Evolutionary conservation across 2,888 invertebrate species (phyloP).

Genomic region (Drosophila buzzatii): DNA sequence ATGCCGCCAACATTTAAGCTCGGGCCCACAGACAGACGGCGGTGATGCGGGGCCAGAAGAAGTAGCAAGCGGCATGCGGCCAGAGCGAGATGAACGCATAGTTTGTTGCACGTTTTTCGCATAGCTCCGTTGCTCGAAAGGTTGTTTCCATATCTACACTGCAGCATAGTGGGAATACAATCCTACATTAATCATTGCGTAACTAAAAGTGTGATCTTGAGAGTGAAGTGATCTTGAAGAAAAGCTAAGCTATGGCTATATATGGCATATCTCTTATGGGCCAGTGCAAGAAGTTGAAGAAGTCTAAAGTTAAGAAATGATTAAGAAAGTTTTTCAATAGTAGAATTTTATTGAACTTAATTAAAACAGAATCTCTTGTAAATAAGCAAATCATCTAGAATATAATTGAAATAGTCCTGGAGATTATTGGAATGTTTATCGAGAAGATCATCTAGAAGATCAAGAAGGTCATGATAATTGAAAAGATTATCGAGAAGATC

Average conservation of each 20-base stretch:
- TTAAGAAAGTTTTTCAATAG: too few species aligned
- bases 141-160: slow-evolving; percentile 17
- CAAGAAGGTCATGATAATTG: not conserved
- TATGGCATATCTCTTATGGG: too few species aligned
- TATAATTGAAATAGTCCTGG: too few species aligned
- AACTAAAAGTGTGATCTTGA: not conserved
- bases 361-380: too few species aligned
- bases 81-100: slow-evolving; percentile 66
- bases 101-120: slow-evolving; percentile 74
- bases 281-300: too few species aligned
- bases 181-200: slow-evolving; percentile 1
- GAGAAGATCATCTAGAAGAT: too few species aligned
- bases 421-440: too few species aligned
- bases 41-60: not conserved
- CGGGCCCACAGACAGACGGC: slow-evolving; percentile 43
- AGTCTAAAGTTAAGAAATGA: too few species aligned
- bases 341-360: too few species aligned
- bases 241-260: too few species aligned
- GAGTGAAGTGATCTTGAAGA: not conserved
- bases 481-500: not conserved
- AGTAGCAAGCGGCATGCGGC: slow-evolving; percentile 9
- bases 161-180: not conserved
- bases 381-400: too few species aligned
- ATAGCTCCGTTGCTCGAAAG: slow-evolving; percentile 40
- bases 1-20: slow-evolving; percentile 80